Base-by-base conservation (phyloP, 2,888 invertebrate species). In the Ditula angustiorana region DNA sequence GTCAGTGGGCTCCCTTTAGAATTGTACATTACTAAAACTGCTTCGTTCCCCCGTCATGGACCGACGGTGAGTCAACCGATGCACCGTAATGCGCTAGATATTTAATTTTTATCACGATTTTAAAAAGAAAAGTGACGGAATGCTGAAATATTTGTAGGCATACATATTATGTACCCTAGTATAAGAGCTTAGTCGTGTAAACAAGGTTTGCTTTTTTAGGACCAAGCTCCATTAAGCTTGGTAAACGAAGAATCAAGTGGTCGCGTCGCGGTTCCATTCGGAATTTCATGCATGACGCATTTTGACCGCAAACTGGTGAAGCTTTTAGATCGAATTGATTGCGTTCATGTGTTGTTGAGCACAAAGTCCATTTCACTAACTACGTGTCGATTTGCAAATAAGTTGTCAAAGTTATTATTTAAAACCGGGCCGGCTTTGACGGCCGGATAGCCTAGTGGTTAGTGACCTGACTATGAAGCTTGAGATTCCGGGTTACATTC, bases 131-230 rank as follows among this genome's bases (percentile, higher is more conserved):
- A 49, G 35, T 16, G 23, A 11, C 61, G 59, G 41, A 52, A 61
- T 67, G 65, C 66, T 66, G 61, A 69, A 66, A 50, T 67, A 63
- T 64, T 70, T 68, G 58, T 67, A 41, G 56, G 55, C 55, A 57
- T 53, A 60, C 49, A 61, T 37, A 56, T 56, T 35, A 47, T 50
- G 23, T 23, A 44, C 47, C n/a, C 56, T 56, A 67, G 62, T 50
- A 63, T 49, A 65, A 59, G 67, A 65, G 56, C 62, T 56, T 67
- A 59, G 67, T 62, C 70, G 69, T 71, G 72, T 72, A 75, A 75
- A 78, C 72, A 74, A 67, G 66, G 71, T 73, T 77, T 81, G 83
- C 77, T 83, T 69, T 81, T 82, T 83, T 83, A 83, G 83, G 83
- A 80, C 78, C 64, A 70, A 41, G 69, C 62, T 74, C 80, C 80